Conservation (phyloP, 2,888 invertebrate genomes). For the Drosophila kuntzei region DNA sequence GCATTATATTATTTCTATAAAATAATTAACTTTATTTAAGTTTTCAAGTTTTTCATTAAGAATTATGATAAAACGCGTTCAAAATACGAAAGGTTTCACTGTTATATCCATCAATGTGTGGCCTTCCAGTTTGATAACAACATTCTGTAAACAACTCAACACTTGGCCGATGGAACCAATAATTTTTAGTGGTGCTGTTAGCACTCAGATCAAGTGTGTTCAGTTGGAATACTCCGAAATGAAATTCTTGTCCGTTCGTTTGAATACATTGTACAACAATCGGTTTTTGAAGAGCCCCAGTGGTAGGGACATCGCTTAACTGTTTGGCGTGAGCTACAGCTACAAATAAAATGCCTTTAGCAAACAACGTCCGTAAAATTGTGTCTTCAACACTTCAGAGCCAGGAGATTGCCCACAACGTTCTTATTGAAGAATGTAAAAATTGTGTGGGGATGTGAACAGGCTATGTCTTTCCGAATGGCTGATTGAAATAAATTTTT, state of each 20-base stretch:
- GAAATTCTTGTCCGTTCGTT: slow-evolving; percentile 91
- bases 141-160: slow-evolving; percentile 89
- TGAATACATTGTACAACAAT: slow-evolving; percentile 93
- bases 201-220: slow-evolving; percentile 91
- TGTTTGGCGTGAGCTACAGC: slow-evolving; percentile 92
- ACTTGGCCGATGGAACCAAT: slow-evolving; percentile 91
- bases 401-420: slow-evolving; percentile 89
- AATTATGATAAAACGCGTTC: slow-evolving; percentile 91
- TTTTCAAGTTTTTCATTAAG: slow-evolving; percentile 41
- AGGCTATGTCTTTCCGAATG: slow-evolving; percentile 51
- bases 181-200: slow-evolving; percentile 87
- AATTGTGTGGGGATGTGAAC: slow-evolving; percentile 89
- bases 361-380: slow-evolving; percentile 90
- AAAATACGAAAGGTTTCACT: slow-evolving; percentile 91
- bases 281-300: slow-evolving; percentile 88
- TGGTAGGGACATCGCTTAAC: slow-evolving; percentile 87
- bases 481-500: slow-evolving; percentile 54
- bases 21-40: slow-evolving; percentile 16
- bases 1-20: not conserved
- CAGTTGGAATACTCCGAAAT: slow-evolving; percentile 94
- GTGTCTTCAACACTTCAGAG: slow-evolving; percentile 88
- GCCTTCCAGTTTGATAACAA: slow-evolving; percentile 88
- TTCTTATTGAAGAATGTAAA: slow-evolving; percentile 90
- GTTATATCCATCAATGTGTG: slow-evolving; percentile 91
- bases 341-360: slow-evolving; percentile 91